Evolutionary conservation across 2,797 vertebrate genomes (phyloP), one percentile per base, ranked within the genome.

Genomic region (Allenopithecus nigroviridis): DNA sequence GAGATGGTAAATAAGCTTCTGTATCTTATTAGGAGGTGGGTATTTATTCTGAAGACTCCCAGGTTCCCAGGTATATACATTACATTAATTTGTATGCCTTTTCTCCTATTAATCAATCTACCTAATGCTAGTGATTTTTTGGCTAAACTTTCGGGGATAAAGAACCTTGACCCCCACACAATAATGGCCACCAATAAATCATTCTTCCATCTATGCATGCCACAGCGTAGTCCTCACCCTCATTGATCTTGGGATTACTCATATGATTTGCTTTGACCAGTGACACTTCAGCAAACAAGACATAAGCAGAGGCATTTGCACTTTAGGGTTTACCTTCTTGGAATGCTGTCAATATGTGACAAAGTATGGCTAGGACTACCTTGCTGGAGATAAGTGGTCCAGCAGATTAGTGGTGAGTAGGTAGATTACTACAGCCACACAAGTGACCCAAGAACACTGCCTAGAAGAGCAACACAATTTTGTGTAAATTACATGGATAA

Each of bases 191-290:
- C 46, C 55, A 64, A 10, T 8, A 28, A 72, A 16, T 86, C 26
- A 22, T 46, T 39, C 24, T 59, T 43, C 13, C 10, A 13, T 55
- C 13, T 7, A 1, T 50, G 5, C 16, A 17, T 21, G 3, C 5
- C 16, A 1, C 70, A 3, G 6, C 33, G 0, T 30, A 8, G 33
- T 30, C 5, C 36, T 13, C 0, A 8, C 4, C 11, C 22, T 50
- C 17, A 36, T 1, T 75, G 21, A 12, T 68, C 33, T 26, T 80
- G 16, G 43, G 5, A 5, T 59, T 53, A 26, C 2, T 39, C 41
- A 81, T 36, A 14, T 3, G 19, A 61, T 53, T 84, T 33, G 3
- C 22, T 64, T 0, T 48, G 75, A 12, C 5, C 16, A 5, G 5
- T 21, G 21, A 46, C 1, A n/a, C 24, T 41, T 83, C 11, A 48